These are phyloP conservation scores for Drosophila monieri DNA, from an alignment of 2,888 invertebrate genomes.

Conservation along the genomic window DNA sequence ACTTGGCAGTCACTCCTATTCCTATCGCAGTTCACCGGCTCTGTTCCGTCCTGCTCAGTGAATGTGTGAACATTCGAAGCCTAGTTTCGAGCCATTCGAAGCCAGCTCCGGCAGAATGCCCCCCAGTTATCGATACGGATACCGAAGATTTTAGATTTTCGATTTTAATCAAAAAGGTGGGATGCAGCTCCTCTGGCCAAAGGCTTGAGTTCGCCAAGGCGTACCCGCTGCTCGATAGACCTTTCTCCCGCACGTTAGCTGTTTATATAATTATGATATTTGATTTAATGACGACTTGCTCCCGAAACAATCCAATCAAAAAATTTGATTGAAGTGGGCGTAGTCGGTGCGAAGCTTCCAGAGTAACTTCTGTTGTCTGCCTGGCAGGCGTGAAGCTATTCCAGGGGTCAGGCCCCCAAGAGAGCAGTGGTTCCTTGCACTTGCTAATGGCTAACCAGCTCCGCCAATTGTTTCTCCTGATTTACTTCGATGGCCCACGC, in stretches of 20 bases:
- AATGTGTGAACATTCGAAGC: constrained; percentile 73
- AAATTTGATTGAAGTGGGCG: constrained; percentile 80
- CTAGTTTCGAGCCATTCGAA: constrained; percentile 38
- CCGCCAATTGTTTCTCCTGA: constrained; percentile 46
- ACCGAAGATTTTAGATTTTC: constrained; percentile 32
- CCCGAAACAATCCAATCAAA: constrained; percentile 80
- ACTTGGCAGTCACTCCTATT: constrained; percentile 47
- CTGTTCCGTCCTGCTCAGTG: constrained; percentile 37
- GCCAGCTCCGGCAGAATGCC: constrained; percentile 43
- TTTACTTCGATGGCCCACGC: constrained; percentile 59
- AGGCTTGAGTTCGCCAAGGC: background rate
- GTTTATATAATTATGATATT: constrained; percentile 79
- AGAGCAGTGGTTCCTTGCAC: constrained; percentile 38
- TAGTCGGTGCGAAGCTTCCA: constrained; percentile 28
- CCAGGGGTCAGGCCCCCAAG: constrained; percentile 60
- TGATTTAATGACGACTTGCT: constrained; percentile 80
- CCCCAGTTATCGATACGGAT: constrained; percentile 19
- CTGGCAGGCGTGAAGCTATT: constrained; percentile 72
- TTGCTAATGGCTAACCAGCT: constrained; percentile 58
- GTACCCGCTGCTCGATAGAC: constrained; percentile 49
- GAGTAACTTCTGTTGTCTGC: constrained; percentile 31
- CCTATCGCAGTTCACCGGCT: constrained; percentile 1
- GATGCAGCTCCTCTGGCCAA: constrained; percentile 9
- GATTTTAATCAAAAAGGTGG: constrained; percentile 69
- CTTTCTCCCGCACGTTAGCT: constrained; percentile 79